Percentiles rank a stretch among this genome's conserved stretches.
Conservation (phyloP, 2,888 invertebrate species). For the Habrosyne pyritoides region DNA sequence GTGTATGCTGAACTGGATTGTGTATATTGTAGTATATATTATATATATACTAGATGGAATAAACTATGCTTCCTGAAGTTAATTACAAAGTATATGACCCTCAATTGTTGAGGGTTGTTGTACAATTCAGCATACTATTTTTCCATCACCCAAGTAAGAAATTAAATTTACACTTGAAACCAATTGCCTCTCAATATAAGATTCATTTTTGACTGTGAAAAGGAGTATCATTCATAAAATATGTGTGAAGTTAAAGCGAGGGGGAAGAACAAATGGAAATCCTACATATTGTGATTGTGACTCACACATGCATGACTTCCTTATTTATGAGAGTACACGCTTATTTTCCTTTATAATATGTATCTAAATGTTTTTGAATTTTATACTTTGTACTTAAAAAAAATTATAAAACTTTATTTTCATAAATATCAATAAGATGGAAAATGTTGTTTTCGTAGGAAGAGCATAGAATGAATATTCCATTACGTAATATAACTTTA, state of each 20-base stretch:
- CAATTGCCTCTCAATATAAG: background rate
- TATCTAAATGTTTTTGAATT: background rate
- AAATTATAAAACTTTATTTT: too few species aligned
- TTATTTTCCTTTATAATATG: background rate
- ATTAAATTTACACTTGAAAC: too few species aligned
- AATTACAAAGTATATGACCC: too few species aligned
- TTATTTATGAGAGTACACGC: background rate
- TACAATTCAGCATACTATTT: too few species aligned
- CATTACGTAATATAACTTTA: background rate
- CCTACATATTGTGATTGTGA: background rate
- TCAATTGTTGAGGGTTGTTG: too few species aligned
- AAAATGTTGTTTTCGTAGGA: background rate
- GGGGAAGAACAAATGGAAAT: background rate
- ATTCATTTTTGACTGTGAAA: background rate
- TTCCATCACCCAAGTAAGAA: background rate
- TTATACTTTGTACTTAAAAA: background rate
- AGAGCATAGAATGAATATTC: background rate
- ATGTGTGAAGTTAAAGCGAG: background rate
- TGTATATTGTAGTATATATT: too few species aligned
- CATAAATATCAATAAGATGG: too few species aligned
- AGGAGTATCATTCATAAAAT: background rate
- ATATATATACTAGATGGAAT: too few species aligned
- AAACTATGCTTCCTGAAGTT: too few species aligned
- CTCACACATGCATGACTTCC: too few species aligned
- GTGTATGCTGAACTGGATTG: background rate